Conservation (phyloP, 2,888 invertebrate genomes). For the Lasioglossum morio region DNA sequence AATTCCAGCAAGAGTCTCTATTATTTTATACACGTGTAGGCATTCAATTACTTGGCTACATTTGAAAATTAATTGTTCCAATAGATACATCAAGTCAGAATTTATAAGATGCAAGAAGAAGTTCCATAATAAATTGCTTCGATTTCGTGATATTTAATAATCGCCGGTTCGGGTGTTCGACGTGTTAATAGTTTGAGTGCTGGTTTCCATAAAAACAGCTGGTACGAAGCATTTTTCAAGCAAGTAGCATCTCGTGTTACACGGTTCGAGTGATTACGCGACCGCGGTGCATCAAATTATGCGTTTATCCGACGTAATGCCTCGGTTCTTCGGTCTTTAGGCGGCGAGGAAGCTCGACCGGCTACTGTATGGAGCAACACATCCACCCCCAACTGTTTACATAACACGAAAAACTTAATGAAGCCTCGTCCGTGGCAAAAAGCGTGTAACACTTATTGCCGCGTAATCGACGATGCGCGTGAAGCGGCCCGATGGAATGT, state of each 20-base stretch:
- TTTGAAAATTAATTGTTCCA: background rate
- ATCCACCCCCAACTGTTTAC: constrained; percentile 55
- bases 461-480: constrained; percentile 57
- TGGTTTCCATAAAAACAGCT: background rate
- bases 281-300: constrained; percentile 1
- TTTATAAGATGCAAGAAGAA: background rate
- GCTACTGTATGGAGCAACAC: constrained; percentile 29
- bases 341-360: background rate
- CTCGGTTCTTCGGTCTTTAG: background rate
- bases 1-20: too few relatives aligned
- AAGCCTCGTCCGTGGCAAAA: constrained; percentile 43
- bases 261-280: background rate
- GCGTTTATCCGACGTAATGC: background rate
- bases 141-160: background rate
- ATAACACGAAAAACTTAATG: constrained; percentile 58
- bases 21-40: too few relatives aligned
- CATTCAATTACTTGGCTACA: too few relatives aligned
- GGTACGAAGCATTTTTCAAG: background rate
- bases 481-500: constrained; percentile 51
- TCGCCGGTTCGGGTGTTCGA: background rate
- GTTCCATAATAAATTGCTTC: background rate
- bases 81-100: background rate
- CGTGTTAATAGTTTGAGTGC: background rate
- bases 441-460: constrained; percentile 54
- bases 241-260: background rate